Base-by-base conservation (phyloP, 2,113 vertebrate species). In the Pterocles burchelli region DNA sequence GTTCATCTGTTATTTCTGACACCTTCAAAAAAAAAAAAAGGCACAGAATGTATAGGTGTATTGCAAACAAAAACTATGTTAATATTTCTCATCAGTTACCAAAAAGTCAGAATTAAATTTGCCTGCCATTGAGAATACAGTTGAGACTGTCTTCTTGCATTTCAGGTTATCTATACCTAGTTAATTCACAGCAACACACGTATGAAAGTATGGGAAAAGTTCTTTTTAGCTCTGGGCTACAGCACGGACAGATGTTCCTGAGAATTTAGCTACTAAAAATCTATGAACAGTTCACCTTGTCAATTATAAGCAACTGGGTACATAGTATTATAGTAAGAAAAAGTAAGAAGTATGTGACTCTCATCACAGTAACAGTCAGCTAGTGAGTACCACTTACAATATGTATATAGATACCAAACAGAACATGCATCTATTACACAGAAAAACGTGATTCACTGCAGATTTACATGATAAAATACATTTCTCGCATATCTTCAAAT, bases 1-100 rank as follows among this genome's bases (percentile, higher is more conserved):
- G 95, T 95, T 99, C 99, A 73, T 98, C 98, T 71, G 98, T 97
- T 96, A 99, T 99, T 97, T 99, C 99, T 87, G 97, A 98, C 94
- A 99, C 99, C 99, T 99, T 93, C 9, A 65, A 71, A 68, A 59
- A 58, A 66, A 71, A 51, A 55, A 79, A 57, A 38, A 55, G 58
- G 20, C 8, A 80, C 13, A 91, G 33, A 80, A 76, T 11, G 4
- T n/a, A 67, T 11, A 86, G 13, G 18, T 49, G 10, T 76, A 66
- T 46, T 49, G 63, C 33, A 78, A 71, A 85, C 10, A 52, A 61
- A 67, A 85, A 15, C 11, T 48, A 31, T 7, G 13, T 57, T 73
- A 80, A 38, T 48, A 81, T 14, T 3, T 46, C 48, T 57, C 65
- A 81, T 22, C 22, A 49, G 13, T 45, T 67, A 78, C 29, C n/a